Evolutionary conservation across 2,113 vertebrate genomes (phyloP).

Genomic region (Onychostoma macrolepis): DNA sequence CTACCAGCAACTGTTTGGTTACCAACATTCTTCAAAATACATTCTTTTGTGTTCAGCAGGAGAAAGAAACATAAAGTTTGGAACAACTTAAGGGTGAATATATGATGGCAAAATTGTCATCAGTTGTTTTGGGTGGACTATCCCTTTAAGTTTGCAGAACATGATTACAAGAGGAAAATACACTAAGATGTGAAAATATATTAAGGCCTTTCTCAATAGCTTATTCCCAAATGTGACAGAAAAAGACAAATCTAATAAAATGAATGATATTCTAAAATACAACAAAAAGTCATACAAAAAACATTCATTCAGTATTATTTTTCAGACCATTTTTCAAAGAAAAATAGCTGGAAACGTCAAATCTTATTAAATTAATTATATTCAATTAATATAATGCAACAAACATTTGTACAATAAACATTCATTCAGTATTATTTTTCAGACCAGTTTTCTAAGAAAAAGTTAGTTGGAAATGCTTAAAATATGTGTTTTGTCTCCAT

Average conservation of each 20-base stretch:
- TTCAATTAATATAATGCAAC: not conserved
- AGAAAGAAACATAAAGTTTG: no score
- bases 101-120: not conserved
- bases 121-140: not conserved
- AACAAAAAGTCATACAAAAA: no score
- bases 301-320: no score
- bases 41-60: no score
- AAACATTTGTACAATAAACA: not conserved
- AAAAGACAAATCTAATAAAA: not conserved
- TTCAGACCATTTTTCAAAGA: no score
- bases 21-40: no score
- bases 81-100: no score
- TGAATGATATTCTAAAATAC: no score
- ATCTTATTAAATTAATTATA: not conserved
- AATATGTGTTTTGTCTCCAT: not conserved
- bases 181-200: not conserved
- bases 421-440: not conserved
- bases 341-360: no score
- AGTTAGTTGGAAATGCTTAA: not conserved
- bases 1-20: no score
- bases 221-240: not conserved
- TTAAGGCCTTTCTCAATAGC: not conserved
- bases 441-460: no score
- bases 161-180: not conserved
- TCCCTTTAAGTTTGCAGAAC: not conserved